Percentiles rank a stretch among this genome's conserved stretches.
phyloP scores from a whole-genome alignment of 2,113 vertebrate species.

The Pagrus major region DNA sequence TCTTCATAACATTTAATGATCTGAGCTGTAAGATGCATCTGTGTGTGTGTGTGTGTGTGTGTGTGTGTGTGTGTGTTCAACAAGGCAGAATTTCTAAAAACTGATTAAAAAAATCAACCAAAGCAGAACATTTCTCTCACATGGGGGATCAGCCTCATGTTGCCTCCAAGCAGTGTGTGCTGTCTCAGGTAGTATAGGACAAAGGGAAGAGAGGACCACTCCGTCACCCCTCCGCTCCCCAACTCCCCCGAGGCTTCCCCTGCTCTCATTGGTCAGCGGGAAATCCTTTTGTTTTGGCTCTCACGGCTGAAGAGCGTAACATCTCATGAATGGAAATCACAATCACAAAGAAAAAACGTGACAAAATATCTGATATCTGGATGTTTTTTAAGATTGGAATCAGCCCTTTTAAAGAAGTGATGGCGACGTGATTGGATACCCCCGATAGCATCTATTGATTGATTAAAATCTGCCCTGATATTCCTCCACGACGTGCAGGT shows the following conservation, averaged over 20 bases:
- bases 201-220: slow-evolving; percentile 66
- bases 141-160: not conserved
- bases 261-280: slow-evolving; percentile 67
- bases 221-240: too few species aligned
- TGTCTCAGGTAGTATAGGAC: slow-evolving; percentile 68
- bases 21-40: not conserved
- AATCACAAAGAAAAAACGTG: not conserved
- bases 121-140: not conserved
- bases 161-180: not conserved
- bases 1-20: not conserved
- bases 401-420: not conserved
- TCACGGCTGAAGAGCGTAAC: slow-evolving; percentile 27
- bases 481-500: not conserved
- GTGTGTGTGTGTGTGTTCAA: not conserved
- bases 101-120: not conserved
- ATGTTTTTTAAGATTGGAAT: not conserved
- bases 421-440: not conserved
- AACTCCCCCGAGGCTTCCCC: slow-evolving; percentile 46
- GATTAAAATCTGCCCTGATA: not conserved
- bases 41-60: too few species aligned
- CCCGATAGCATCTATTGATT: not conserved
- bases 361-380: not conserved
- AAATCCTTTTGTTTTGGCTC: slow-evolving; percentile 71
- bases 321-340: slow-evolving; percentile 38
- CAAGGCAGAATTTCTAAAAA: not conserved